A percentile compares a stretch with the other conserved stretches of the same genome.
Evolutionary conservation across 1,140 invertebrate genomes (phyloP).

Genomic region (Sminthurides bifidus): DNA sequence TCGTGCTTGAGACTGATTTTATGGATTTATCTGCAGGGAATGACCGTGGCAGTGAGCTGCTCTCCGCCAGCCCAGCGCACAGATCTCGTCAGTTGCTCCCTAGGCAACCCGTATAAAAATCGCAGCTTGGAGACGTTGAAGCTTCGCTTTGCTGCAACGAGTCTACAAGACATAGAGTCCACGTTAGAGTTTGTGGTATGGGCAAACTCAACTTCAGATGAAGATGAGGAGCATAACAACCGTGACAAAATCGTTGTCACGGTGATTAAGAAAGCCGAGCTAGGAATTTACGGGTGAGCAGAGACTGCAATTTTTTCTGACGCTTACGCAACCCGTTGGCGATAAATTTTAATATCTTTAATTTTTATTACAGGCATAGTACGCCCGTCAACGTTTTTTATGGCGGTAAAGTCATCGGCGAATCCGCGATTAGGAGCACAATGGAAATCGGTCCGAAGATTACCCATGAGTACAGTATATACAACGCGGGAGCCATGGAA

Average conservation of each 20-base stretch:
- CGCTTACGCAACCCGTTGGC: no score
- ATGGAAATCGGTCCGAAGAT: slow-evolving; percentile 75
- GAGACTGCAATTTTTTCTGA: no score
- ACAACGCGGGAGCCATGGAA: slow-evolving; percentile 77
- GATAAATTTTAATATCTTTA: no score
- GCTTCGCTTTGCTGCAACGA: slow-evolving; percentile 66
- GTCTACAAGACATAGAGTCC: slow-evolving; percentile 54
- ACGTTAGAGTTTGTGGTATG: slow-evolving; percentile 58
- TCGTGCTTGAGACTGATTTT: neutral
- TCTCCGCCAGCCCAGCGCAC: slow-evolving; percentile 46
- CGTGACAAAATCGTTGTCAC: slow-evolving; percentile 46
- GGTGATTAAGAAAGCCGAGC: slow-evolving; percentile 68
- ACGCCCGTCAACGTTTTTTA: slow-evolving; percentile 69
- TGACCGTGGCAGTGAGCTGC: slow-evolving; percentile 16
- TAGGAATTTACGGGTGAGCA: slow-evolving; percentile 66
- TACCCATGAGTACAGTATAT: slow-evolving; percentile 72
- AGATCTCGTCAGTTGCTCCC: slow-evolving; percentile 57
- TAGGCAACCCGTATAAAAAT: slow-evolving; percentile 81
- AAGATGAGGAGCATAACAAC: slow-evolving; percentile 46
- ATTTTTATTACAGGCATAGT: slow-evolving; percentile 41
- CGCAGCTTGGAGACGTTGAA: slow-evolving; percentile 46
- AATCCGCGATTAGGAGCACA: slow-evolving; percentile 65
- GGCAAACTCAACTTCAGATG: slow-evolving; percentile 76
- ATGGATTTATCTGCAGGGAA: slow-evolving; percentile 15
- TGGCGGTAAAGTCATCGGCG: slow-evolving; percentile 66